Percentiles rank a stretch among this genome's conserved stretches.
Evolutionary conservation across 2,888 invertebrate species (phyloP).

Genomic region (Heteromurus nitidus): DNA sequence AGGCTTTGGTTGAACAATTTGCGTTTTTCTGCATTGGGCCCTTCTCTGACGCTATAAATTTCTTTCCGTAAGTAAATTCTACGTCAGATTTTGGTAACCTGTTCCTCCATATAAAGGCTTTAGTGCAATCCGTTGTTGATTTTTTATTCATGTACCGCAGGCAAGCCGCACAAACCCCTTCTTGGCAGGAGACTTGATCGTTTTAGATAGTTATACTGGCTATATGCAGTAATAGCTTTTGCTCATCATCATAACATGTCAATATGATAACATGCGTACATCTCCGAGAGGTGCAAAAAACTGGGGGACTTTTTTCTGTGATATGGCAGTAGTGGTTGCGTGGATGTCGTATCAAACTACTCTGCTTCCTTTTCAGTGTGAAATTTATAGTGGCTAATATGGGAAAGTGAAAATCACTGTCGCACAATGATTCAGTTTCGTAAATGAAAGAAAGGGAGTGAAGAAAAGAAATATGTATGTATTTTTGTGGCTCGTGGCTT

Average conservation of each 20-base stretch:
- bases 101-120: neutral
- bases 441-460: neutral
- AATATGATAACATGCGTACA: neutral
- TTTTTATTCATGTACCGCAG: slow-evolving; percentile 21
- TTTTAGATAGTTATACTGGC: too few species aligned
- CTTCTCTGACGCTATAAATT: too few species aligned
- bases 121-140: too few species aligned
- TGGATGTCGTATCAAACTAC: neutral
- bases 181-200: slow-evolving; percentile 9
- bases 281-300: slow-evolving; percentile 35
- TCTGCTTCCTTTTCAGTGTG: slow-evolving; percentile 1
- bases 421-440: slow-evolving; percentile 14
- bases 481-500: slow-evolving; percentile 44
- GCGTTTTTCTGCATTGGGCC: too few species aligned
- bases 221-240: too few species aligned
- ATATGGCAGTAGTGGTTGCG: neutral
- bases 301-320: slow-evolving; percentile 22
- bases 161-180: neutral
- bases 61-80: too few species aligned
- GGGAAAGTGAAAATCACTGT: slow-evolving; percentile 62
- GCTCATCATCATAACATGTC: too few species aligned
- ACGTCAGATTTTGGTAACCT: too few species aligned
- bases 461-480: neutral
- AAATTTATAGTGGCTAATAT: neutral
- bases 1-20: too few species aligned